Base-by-base conservation (phyloP, 2,797 vertebrate species). In the Enteromius viviparus region DNA sequence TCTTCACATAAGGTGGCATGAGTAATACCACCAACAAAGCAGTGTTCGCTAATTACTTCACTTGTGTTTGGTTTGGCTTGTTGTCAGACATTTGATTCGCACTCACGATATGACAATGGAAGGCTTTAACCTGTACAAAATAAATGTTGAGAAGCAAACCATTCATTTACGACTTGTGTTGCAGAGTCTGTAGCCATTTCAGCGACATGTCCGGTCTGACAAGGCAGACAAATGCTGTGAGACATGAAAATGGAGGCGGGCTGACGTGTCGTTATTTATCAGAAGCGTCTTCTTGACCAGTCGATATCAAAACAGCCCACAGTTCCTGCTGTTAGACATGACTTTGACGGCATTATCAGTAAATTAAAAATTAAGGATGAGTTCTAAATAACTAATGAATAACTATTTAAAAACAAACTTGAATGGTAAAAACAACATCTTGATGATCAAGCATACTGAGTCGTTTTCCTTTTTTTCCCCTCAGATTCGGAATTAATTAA, bases 241-340 rank as follows among this genome's bases (percentile, higher is more conserved):
- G 77, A 81, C 21, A 26, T 85, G 82, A 84, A 87, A 88, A 87
- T 85, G 71, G 74, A 78, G 74, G 32, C 77, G 55, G 82, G 55
- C 60, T 55, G 83, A 89, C 37, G 64, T 87, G 85, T 84, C 70
- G n/a, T 79, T 76, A 42, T 86, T 85, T 84, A 81, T 55, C 69
- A 72, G 71, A 60, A 65, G 49, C 32, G 53, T 66, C 26, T 29
- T 49, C 65, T 26, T 49, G 78, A 72, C 51, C 26, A 51, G 78
- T 72, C 32, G 37, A 55, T 64, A 75, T 70, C 51, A 79, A 72
- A 37, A 49, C 12, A 29, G 51, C 55, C 68, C 42, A 45, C 4
- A 12, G 51, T 12, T 17, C 9, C 21, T 68, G 14, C 71, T 65
- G 47, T 66, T n/a, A 45, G 26, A 64, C 32, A 80, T 29, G 80